A percentile compares a stretch with the other conserved stretches of the same genome.
These are phyloP conservation scores for Gambusia holbrooki DNA, from an alignment of 2,113 vertebrate species.

Conservation along the genomic window DNA sequence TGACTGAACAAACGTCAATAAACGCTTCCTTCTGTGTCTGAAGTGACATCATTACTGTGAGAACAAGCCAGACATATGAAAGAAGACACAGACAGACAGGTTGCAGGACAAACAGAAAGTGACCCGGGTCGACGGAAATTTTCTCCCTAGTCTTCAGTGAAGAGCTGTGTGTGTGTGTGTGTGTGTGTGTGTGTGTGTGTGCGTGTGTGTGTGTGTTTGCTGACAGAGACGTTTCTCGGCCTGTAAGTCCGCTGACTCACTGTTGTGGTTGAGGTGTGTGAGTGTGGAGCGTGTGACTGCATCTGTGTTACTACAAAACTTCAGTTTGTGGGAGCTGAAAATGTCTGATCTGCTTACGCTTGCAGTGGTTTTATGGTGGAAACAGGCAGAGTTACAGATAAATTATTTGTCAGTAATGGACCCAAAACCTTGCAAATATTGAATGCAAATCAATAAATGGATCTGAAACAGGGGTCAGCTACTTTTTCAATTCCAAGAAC, in stretches of 20 bases:
- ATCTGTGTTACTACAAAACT: conserved; percentile 54
- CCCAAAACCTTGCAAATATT: not conserved
- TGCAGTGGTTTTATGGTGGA: not conserved
- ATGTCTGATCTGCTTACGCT: conserved; percentile 8
- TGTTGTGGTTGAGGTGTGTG: conserved; percentile 55
- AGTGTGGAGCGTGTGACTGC: conserved; percentile 48
- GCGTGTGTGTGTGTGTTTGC: conserved; percentile 46
- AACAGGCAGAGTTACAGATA: not conserved
- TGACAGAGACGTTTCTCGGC: conserved; percentile 49
- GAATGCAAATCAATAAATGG: not conserved
- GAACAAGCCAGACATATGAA: conserved; percentile 11
- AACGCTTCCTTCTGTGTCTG: conserved; percentile 31
- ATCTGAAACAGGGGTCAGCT: no score
- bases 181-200: conserved; percentile 39
- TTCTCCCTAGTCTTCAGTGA: conserved; percentile 26
- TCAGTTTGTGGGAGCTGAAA: conserved; percentile 33
- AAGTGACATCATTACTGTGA: conserved; percentile 8
- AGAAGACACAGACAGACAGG: conserved; percentile 18
- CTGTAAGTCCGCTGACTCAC: conserved; percentile 67
- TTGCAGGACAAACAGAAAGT: conserved; percentile 38
- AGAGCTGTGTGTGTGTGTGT: conserved; percentile 32
- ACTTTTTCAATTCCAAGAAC: no score
- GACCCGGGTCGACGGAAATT: conserved; percentile 51
- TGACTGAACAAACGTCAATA: conserved; percentile 47
- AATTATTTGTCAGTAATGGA: not conserved